Evolutionary conservation across 2,113 vertebrate species (phyloP).

Genomic region (Zeus faber): DNA sequence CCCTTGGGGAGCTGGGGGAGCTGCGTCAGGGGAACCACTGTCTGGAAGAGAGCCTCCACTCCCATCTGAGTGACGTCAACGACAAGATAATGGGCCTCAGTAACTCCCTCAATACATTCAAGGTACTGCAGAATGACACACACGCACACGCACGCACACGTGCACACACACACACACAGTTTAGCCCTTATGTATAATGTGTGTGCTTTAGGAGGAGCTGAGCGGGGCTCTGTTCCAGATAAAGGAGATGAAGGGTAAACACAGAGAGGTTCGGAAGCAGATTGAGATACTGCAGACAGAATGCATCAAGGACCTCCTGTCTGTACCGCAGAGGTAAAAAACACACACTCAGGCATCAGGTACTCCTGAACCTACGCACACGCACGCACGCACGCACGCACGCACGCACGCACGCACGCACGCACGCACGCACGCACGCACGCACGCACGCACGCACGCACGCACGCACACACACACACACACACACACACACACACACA

Average conservation of each 20-base stretch:
- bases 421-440: not conserved
- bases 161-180: not conserved
- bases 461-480: not conserved
- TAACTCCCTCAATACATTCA: conserved; percentile 90
- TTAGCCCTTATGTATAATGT: no score
- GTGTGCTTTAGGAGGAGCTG: conserved; percentile 83
- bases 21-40: conserved; percentile 85
- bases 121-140: conserved; percentile 72
- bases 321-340: conserved; percentile 60
- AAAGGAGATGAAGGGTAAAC: conserved; percentile 84
- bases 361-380: no score
- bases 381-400: conserved; percentile 6
- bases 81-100: conserved; percentile 92
- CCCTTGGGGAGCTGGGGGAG: conserved; percentile 82
- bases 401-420: conserved; percentile 5
- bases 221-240: conserved; percentile 86
- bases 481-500: not conserved
- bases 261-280: conserved; percentile 86
- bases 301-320: conserved; percentile 64
- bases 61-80: conserved; percentile 85
- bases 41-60: conserved; percentile 88
- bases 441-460: conserved; percentile 10
- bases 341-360: not conserved
- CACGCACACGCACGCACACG: conserved; percentile 8
- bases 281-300: conserved; percentile 85